Base-by-base conservation (phyloP, 2,797 vertebrate genomes). In the Rousettus madagascariensis region DNA sequence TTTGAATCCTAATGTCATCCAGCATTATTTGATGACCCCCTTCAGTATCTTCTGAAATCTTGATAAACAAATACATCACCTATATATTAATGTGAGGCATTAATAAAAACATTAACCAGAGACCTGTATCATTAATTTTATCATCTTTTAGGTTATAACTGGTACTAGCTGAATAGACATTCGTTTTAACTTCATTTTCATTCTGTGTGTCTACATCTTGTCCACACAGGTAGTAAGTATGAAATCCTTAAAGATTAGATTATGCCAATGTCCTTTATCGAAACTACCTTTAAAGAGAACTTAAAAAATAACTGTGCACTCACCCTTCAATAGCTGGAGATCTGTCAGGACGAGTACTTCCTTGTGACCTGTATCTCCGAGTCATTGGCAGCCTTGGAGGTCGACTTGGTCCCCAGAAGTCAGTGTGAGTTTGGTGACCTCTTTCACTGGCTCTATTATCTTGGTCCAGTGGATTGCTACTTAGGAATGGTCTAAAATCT, bases 251-350 rank as follows among this genome's bases (percentile, higher is more conserved):
- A 69, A 74, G 19, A 86, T 71, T 77, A 83, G 16, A 95, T 65
- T 59, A 88, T 22, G 10, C 30, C 57, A 74, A 4, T 1, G 13
- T n/a, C 33, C 30, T 95, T 92, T 24, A 33, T 0, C 66, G 53
- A 86, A 92, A 87, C 74, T 53, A 88, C 19, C 59, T 51, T 83
- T 74, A 85, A 71, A 87, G 26, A 92, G 12, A 94, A 91, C 13
- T n/a, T 41, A 72, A 84, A 85, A 68, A 90, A 87, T 13, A 72
- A 41, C 28, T 71, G 33, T 57, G 49, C 96, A 72, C 98, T 98
- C 41, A 99, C 99, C 99, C 99, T 97, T 99, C 99, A 6, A 99
- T 99, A 38, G 99, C 99, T 0, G 99, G 99, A 0, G 99, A 99
- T 79, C 99, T 98, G 92, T 99, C 99, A 0, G 99, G 99, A 78